Evolutionary conservation across 2,113 vertebrate genomes (phyloP).

Genomic region (Delphinapterus leucas): DNA sequence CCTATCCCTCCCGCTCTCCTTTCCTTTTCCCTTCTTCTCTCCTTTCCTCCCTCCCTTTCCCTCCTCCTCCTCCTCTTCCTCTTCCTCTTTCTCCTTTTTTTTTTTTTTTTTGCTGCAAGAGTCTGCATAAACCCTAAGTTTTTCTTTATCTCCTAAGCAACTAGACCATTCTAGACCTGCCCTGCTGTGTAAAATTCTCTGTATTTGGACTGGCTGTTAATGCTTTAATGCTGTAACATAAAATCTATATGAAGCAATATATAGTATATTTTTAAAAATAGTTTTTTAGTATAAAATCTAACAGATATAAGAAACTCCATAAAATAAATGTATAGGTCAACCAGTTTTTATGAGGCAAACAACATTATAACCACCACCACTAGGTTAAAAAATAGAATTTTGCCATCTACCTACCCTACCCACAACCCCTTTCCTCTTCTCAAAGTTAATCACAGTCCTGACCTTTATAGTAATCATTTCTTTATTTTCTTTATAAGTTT

Average conservation of each 20-base stretch:
- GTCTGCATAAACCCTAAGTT: background rate
- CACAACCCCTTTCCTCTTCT: background rate
- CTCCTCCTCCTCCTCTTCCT: rapidly evolving
- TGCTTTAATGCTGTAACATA: background rate
- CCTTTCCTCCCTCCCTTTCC: background rate
- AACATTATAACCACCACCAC: background rate
- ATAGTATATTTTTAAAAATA: background rate
- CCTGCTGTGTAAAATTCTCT: background rate
- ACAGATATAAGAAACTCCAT: background rate
- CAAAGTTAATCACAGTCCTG: background rate
- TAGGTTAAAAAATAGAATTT: background rate
- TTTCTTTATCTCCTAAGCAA: background rate
- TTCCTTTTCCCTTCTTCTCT: background rate
- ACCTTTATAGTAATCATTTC: background rate
- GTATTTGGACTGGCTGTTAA: background rate
- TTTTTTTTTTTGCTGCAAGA: background rate
- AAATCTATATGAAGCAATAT: background rate
- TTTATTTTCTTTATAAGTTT: constrained; percentile 11
- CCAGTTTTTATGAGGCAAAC: background rate
- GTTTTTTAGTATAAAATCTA: background rate
- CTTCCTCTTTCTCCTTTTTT: too few species aligned
- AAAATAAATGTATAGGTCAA: background rate
- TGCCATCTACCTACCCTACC: background rate
- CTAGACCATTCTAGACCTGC: background rate
- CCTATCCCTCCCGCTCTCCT: background rate